Evolutionary conservation across 2,888 invertebrate species (phyloP), one percentile per base, ranked within the genome.

Genomic region (Dorcus hopei): DNA sequence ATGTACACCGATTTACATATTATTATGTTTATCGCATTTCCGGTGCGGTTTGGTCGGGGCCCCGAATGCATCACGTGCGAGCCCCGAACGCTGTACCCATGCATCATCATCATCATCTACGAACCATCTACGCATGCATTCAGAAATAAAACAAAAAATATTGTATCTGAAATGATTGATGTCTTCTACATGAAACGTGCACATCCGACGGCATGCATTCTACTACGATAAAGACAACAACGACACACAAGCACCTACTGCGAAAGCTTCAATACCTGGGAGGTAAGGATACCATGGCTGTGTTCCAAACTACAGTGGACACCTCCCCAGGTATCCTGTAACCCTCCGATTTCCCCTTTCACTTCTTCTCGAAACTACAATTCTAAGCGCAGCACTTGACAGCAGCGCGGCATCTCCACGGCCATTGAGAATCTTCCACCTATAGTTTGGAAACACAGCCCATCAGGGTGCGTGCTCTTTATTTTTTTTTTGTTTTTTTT

Each of bases 251-350:
- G 45, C 61, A 47, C 57, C 59, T 60, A 55, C 59, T 61, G 60
- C 59, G 40, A 55, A 59, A 59, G 59, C 59, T 54, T 61, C 66
- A 72, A 80, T 83, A 83, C 83, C 83, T 83, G 80, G 82, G 83
- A 81, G 82, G 82, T 79, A 82, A 80, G 82, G 83, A 83, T 81
- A 83, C 83, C 83, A 83, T 83, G 82, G 83, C 83, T 82, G 82
- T 82, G 82, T 82, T 82, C 81, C 82, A 80, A 82, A 82, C 81
- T 81, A 81, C 80, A 81, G 81, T 77, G 76, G 75, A 76, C 75
- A 74, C 73, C 72, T 72, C 69, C 73, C 71, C 73, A 75, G 76
- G 76, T 77, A 76, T 77, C 75, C 76, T 75, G 69, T 65, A 66
- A 72, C 72, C 72, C 71, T 73, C 72, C 73, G 60, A 70, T 67